Evolutionary conservation across 2,888 invertebrate species (phyloP), one percentile per base, ranked within the genome.

Genomic region (Chrysotoxum bicinctum): DNA sequence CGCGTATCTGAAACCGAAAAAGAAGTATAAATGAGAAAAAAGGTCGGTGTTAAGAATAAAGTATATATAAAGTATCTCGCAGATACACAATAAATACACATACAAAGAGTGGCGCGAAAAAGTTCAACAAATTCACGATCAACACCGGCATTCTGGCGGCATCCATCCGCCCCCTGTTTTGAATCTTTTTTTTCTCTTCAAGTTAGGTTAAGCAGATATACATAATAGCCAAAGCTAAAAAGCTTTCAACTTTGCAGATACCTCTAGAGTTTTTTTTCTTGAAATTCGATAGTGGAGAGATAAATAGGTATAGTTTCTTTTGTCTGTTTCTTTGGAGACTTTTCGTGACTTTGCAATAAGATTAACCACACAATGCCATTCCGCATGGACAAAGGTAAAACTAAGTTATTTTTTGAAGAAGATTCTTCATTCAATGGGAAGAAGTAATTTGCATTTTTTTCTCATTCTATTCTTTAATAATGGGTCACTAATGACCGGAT

Each of bases 1-100:
- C 85, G 85, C 81, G 85, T 85, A 85, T 85, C 85, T 85, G 85
- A 85, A 85, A 85, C 58, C 73, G 58, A 81, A 77, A 72, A 81
- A 77, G 85, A 85, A 85, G 76, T 68, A 56, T 62, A 62, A 77
- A 80, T 77, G 70, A 68, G 50, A 81, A 85, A 70, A 85, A 77
- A 64, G 69, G 77, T 73, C 52, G 76, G 62, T 73, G 75, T 72
- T 84, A 80, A 85, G 85, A 85, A 85, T 80, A 72, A 62, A 35
- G 70, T 21, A 48, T 19, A 54, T 32, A 66, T 14, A 79, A 58
- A 60, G 69, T 66, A 48, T 66, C 48, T 60, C 45, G 23, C 30
- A 66, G 14, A 56, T 23, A 73, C 32, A 43, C 19, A 8, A 35
- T 26, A 69, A 12, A 48, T 66, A 66, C 10, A 21, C 19, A 48